phyloP scores from a whole-genome alignment of 2,113 vertebrate species.

The Lagopus muta region DNA sequence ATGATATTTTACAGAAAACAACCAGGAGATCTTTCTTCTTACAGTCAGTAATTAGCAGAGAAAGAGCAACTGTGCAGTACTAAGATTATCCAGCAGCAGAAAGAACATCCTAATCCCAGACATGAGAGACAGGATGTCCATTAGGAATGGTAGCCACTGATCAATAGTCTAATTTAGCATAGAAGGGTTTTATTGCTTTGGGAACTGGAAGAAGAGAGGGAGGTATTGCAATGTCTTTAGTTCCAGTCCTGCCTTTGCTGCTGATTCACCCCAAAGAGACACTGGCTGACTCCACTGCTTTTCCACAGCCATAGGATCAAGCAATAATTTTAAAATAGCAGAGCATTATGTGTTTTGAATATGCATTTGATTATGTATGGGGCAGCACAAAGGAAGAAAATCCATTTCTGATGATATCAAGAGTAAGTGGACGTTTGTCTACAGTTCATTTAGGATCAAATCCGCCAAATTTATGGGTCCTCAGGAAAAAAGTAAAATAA shows the following conservation, averaged over 20 bases:
- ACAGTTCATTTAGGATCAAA: neutral
- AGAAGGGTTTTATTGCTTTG: slow-evolving; percentile 69
- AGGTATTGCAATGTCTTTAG: slow-evolving; percentile 62
- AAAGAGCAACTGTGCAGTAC: slow-evolving; percentile 4
- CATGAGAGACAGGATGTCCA: slow-evolving; percentile 64
- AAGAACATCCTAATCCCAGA: slow-evolving; percentile 66
- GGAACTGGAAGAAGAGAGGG: slow-evolving; percentile 45
- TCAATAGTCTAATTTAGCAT: slow-evolving; percentile 68
- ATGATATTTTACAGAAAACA: slow-evolving; percentile 11
- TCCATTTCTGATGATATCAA: slow-evolving; percentile 49
- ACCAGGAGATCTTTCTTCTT: slow-evolving; percentile 29
- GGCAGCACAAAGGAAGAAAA: slow-evolving; percentile 46
- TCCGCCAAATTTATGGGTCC: neutral
- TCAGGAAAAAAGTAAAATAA: slow-evolving; percentile 6
- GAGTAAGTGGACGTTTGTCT: slow-evolving; percentile 44
- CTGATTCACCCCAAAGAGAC: slow-evolving; percentile 44
- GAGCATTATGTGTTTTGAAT: slow-evolving; percentile 50
- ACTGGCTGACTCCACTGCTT: slow-evolving; percentile 47
- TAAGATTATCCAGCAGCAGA: slow-evolving; percentile 49
- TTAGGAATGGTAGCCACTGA: slow-evolving; percentile 65
- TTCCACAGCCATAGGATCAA: slow-evolving; percentile 23
- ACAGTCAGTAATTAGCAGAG: slow-evolving; percentile 34
- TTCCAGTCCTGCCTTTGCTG: slow-evolving; percentile 19
- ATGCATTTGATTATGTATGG: slow-evolving; percentile 1
- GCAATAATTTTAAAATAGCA: slow-evolving; percentile 49